These are phyloP conservation scores for Oenanthe melanoleuca DNA, from an alignment of 2,113 vertebrate genomes.

Conservation along the genomic window DNA sequence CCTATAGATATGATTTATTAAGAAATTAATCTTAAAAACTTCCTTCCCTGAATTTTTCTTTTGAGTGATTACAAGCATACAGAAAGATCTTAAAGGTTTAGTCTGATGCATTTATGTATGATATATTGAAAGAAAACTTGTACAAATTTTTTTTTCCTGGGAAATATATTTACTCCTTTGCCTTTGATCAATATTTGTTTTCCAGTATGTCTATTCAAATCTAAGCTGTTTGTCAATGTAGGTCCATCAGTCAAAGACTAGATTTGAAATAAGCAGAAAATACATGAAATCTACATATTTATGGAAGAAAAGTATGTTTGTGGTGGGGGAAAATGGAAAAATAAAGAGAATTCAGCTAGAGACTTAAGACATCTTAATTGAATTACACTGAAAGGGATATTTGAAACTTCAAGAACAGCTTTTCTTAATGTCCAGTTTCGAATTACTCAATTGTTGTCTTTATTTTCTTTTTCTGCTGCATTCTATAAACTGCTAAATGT, in stretches of 20 bases:
- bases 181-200: not conserved
- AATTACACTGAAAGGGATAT: not conserved
- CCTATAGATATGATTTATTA: not conserved
- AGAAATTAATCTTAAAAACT: not conserved
- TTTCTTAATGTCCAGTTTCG: constrained; percentile 27
- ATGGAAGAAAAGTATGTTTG: not conserved
- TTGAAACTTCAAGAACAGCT: not conserved
- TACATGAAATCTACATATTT: not conserved
- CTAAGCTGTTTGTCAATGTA: not conserved
- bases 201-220: not conserved
- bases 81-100: not conserved
- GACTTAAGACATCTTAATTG: not conserved
- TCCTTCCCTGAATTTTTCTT: not conserved
- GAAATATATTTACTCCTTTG: not conserved
- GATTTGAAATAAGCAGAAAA: not conserved
- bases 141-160: not conserved
- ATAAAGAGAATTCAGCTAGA: not conserved
- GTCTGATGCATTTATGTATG: not conserved
- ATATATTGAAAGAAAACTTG: not conserved
- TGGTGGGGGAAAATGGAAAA: accelerated
- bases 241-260: not conserved
- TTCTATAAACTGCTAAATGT: not conserved
- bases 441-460: not conserved
- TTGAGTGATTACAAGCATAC: not conserved
- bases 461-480: not conserved